A percentile compares a stretch with the other conserved stretches of the same genome.
These are phyloP conservation scores for Brachypteracias leptosomus DNA, from an alignment of 2,113 vertebrate genomes.

Conservation along the genomic window DNA sequence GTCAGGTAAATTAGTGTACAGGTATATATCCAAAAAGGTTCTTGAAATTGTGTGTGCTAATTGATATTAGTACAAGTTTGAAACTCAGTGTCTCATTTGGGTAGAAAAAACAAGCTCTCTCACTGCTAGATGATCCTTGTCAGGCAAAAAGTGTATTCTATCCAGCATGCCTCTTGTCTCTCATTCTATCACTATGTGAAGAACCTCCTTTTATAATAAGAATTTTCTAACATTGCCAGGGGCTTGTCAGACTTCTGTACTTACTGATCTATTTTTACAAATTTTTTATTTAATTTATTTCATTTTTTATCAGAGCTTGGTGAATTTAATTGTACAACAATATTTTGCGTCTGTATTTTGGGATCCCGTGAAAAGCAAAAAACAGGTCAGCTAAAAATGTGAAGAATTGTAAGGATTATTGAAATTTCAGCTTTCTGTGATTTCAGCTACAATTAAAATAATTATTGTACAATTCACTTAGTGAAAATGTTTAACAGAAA, in stretches of 20 bases:
- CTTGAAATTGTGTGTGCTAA: not conserved
- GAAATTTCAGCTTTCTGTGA: not conserved
- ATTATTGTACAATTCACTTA: not conserved
- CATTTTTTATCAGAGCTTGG: not conserved
- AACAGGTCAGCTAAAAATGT: not conserved
- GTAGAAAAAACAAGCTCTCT: not conserved
- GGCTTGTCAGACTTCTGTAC: not conserved
- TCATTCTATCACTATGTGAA: not conserved
- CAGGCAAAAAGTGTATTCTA: not conserved
- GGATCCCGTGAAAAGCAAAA: not conserved
- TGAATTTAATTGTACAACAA: not conserved
- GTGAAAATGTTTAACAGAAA: not conserved
- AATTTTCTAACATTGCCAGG: not conserved
- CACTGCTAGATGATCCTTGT: not conserved
- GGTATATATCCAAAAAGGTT: not conserved
- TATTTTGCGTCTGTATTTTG: not conserved
- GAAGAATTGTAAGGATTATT: not conserved
- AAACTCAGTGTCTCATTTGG: not conserved
- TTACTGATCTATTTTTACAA: not conserved
- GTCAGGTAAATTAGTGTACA: not conserved
- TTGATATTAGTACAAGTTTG: not conserved
- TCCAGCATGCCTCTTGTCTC: not conserved
- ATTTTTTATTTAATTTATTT: no score
- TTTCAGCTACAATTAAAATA: not conserved
- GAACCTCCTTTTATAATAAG: not conserved